Conservation (phyloP, 1,140 invertebrate species). For the Drosophila bifasciata region DNA sequence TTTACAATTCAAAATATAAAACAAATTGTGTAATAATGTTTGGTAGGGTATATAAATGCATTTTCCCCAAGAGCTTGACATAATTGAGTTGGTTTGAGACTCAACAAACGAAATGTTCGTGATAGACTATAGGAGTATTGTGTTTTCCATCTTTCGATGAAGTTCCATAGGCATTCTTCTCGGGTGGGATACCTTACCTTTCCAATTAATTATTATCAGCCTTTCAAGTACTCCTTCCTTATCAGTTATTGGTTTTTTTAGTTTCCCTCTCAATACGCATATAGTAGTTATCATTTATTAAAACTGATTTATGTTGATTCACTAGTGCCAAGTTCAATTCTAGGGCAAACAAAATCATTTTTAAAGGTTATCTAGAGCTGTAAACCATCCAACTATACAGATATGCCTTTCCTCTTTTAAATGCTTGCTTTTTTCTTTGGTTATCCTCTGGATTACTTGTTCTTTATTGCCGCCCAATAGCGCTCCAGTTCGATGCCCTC, state of each 20-base stretch:
- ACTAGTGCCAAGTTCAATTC: slow-evolving; percentile 35
- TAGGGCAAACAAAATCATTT: slow-evolving; percentile 16
- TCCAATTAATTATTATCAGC: slow-evolving; percentile 15
- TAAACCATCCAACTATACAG: background rate
- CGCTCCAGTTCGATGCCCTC: slow-evolving; percentile 72
- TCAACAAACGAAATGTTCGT: too few species aligned
- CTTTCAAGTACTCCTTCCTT: slow-evolving; percentile 14
- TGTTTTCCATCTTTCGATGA: background rate
- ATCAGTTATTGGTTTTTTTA: slow-evolving; percentile 11
- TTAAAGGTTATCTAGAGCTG: background rate
- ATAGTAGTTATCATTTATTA: slow-evolving; percentile 14
- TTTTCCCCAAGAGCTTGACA: slow-evolving; percentile 23
- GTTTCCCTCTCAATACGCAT: slow-evolving; percentile 4
- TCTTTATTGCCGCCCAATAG: slow-evolving; percentile 70
- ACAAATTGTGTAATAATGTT: too few species aligned
- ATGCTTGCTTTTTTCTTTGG: background rate
- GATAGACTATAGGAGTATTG: background rate
- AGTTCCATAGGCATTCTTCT: background rate
- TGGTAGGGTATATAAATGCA: slow-evolving; percentile 2
- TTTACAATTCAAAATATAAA: too few species aligned
- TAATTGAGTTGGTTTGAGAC: slow-evolving; percentile 26
- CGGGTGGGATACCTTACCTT: slow-evolving; percentile 5
- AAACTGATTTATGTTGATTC: slow-evolving; percentile 7
- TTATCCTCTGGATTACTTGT: slow-evolving; percentile 21
- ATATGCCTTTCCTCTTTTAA: background rate